Base-by-base conservation (phyloP, 2,888 invertebrate genomes). In the Hyposoter didymator region DNA sequence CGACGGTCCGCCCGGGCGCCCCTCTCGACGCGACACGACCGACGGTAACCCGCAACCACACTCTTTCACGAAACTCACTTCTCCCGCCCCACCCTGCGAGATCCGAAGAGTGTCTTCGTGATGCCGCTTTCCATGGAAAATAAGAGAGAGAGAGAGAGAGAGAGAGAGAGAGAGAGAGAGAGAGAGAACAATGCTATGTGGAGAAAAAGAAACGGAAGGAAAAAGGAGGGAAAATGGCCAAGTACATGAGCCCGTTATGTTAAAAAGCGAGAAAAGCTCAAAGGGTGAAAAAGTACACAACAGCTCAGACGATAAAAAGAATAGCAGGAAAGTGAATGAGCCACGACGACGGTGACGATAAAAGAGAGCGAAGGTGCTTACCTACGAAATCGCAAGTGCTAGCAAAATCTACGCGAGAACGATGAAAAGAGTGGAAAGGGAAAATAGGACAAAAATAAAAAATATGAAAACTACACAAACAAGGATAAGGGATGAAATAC, bases 1-100 rank as follows among this genome's bases (percentile, higher is more conserved):
- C 76, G 75, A 78, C 79, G 78, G 45, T 49, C 35, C 80, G 70
- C 80, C 79, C 74, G 76, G 78, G 55, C 82, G 78, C 66, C 81
- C 80, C 73, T 62, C 72, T 74, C 74, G 32, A 70, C 76, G 80
- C 83, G 80, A 78, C 85, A 66, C 79, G 39, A 22, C 32, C 62
- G 62, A 47, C 55, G 59, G 35, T 59, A 82, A 78, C 69, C 70
- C 81, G 78, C 59, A 59, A 78, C 55, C 72, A 70, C 79, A 47
- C 79, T 62, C 76, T 78, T 72, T 69, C 76, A 22, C 78, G 22
- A 85, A 78, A 66, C 76, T 80, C 76, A 64, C 39, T 72, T 28
- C 59, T 43, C 76, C 67, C 22, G 47, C 78, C 66, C 75, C 74
- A 67, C 79, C 79, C 75, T 76, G 70, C 39, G 17, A 14, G 70